Evolutionary conservation across 2,797 vertebrate species (phyloP).

Genomic region (Phrynocephalus forsythii): DNA sequence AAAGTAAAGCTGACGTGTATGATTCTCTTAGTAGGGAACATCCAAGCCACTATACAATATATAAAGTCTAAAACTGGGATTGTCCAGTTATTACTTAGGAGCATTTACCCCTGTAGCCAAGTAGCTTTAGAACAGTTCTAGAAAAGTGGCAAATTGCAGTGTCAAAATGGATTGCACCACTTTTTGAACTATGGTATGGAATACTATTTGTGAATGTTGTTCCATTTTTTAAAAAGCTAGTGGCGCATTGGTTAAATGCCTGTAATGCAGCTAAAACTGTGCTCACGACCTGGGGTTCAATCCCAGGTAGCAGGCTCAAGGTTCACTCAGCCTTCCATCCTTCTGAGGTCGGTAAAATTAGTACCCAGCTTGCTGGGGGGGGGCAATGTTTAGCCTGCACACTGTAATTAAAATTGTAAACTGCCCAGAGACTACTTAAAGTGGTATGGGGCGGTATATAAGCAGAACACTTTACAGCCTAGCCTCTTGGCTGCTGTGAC

Average conservation of each 20-base stretch:
- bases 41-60: constrained; percentile 44
- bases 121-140: background rate
- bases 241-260: too few species aligned
- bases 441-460: too few species aligned
- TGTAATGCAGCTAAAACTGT: too few species aligned
- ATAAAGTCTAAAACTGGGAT: constrained; percentile 49
- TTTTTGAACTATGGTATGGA: background rate
- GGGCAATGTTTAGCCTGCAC: too few species aligned
- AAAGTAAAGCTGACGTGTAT: constrained; percentile 34
- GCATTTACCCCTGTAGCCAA: background rate
- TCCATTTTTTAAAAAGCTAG: background rate
- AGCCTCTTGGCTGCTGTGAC: background rate
- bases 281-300: too few species aligned
- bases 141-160: background rate
- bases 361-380: too few species aligned
- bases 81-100: constrained; percentile 50
- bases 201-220: background rate
- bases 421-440: too few species aligned
- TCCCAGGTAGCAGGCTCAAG: too few species aligned
- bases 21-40: constrained; percentile 50
- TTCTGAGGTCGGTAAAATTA: too few species aligned
- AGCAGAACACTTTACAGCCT: background rate
- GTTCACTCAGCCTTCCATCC: too few species aligned
- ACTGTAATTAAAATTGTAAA: too few species aligned
- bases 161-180: background rate